Conservation (phyloP, 2,888 invertebrate species). For the Temnothorax rugatulus region DNA sequence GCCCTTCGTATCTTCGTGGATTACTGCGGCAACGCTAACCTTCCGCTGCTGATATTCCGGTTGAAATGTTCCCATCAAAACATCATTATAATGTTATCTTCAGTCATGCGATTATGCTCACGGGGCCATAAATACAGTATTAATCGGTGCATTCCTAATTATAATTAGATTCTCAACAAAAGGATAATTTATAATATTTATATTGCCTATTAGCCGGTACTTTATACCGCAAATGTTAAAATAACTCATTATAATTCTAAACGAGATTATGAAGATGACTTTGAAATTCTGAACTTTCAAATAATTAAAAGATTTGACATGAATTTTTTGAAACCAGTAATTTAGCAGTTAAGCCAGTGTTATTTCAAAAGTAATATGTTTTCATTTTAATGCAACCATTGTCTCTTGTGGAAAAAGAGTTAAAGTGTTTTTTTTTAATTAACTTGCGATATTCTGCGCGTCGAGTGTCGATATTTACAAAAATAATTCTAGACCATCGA, state of each 20-base stretch:
- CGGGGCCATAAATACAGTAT: neutral
- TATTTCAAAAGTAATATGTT: neutral
- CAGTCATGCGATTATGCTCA: neutral
- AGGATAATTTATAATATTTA: neutral
- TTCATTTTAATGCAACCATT: neutral
- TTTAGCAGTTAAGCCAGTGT: neutral
- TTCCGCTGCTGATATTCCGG: slow-evolving; percentile 10
- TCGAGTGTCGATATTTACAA: neutral
- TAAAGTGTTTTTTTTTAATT: neutral
- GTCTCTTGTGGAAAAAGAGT: neutral
- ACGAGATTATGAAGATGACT: neutral
- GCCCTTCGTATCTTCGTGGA: slow-evolving; percentile 19
- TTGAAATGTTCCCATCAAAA: slow-evolving; percentile 8
- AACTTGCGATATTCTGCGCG: neutral
- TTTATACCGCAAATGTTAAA: neutral
- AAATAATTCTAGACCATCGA: slow-evolving; percentile 1
- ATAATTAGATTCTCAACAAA: neutral
- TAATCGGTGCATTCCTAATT: neutral
- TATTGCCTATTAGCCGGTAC: neutral
- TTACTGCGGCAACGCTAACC: slow-evolving; percentile 20
- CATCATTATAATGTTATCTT: slow-evolving; percentile 12
- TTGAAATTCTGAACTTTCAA: neutral
- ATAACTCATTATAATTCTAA: neutral
- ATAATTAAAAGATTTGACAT: neutral
- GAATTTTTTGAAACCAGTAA: neutral